Evolutionary conservation across 2,888 invertebrate species (phyloP).

Genomic region (Mimumesa dahlbomi): DNA sequence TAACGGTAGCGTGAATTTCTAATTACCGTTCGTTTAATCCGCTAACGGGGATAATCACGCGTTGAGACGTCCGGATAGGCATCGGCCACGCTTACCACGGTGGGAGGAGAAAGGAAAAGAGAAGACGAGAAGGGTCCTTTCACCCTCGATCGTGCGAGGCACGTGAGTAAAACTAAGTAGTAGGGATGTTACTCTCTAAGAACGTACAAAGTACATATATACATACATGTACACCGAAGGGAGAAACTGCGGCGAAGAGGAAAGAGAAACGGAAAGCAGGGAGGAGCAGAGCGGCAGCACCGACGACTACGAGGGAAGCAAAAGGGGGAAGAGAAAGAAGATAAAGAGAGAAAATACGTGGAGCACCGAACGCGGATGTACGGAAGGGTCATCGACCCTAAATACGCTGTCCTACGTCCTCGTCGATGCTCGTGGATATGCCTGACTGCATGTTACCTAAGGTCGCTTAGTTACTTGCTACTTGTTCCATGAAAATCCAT

Average conservation of each 20-base stretch:
- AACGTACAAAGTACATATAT: conserved; percentile 39
- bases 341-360: conserved; percentile 55
- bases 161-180: conserved; percentile 31
- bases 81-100: conserved; percentile 3
- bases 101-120: neutral
- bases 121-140: conserved; percentile 32
- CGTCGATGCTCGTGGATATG: conserved; percentile 48
- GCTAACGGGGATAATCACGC: conserved; percentile 36
- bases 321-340: conserved; percentile 40
- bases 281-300: too few species aligned
- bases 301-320: conserved; percentile 38
- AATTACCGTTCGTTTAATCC: conserved; percentile 21
- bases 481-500: too few species aligned
- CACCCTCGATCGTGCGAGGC: conserved; percentile 50
- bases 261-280: conserved; percentile 36
- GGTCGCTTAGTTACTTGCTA: neutral
- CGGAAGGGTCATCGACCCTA: conserved; percentile 73
- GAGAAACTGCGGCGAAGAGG: conserved; percentile 32
- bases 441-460: conserved; percentile 42
- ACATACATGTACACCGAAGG: too few species aligned
- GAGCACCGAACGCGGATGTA: conserved; percentile 66
- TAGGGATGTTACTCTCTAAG: conserved; percentile 31
- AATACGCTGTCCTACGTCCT: conserved; percentile 71
- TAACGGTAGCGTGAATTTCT: too few species aligned
- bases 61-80: neutral